Evolutionary conservation across 2,113 vertebrate genomes (phyloP).

Genomic region (Heptranchias perlo): DNA sequence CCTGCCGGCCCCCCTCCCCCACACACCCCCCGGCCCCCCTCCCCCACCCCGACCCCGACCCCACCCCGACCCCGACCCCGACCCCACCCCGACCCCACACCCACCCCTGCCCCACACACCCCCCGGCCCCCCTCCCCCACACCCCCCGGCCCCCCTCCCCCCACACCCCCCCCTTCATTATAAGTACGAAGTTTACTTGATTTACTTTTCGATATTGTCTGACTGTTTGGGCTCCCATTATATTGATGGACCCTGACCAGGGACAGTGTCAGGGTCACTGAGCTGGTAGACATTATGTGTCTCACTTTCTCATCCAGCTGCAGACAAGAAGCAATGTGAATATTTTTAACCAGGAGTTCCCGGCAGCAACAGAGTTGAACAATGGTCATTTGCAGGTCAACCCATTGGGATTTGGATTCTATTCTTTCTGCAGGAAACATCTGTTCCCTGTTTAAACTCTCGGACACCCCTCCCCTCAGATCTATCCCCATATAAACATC

Average conservation of each 20-base stretch:
- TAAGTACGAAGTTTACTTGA: background rate
- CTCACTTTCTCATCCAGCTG: background rate
- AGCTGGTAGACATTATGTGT: background rate
- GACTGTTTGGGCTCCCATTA: background rate
- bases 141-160: background rate
- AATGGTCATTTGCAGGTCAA: background rate
- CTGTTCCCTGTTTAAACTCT: slow-evolving; percentile 30
- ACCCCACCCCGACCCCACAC: too few relatives aligned
- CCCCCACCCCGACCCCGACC: background rate
- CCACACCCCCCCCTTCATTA: background rate
- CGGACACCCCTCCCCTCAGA: background rate
- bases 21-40: too few relatives aligned
- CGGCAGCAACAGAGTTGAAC: background rate
- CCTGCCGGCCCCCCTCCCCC: background rate
- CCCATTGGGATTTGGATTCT: background rate
- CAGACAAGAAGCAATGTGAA: background rate
- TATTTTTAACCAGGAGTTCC: slow-evolving; percentile 26
- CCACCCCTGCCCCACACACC: background rate
- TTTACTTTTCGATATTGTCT: background rate
- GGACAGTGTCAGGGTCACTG: background rate
- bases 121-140: background rate
- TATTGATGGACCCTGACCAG: background rate
- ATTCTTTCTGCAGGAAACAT: slow-evolving; percentile 29
- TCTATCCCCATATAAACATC: background rate
- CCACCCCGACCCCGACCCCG: background rate